Conservation (phyloP, 1,140 invertebrate genomes). For the Drosophila trapezifrons region DNA sequence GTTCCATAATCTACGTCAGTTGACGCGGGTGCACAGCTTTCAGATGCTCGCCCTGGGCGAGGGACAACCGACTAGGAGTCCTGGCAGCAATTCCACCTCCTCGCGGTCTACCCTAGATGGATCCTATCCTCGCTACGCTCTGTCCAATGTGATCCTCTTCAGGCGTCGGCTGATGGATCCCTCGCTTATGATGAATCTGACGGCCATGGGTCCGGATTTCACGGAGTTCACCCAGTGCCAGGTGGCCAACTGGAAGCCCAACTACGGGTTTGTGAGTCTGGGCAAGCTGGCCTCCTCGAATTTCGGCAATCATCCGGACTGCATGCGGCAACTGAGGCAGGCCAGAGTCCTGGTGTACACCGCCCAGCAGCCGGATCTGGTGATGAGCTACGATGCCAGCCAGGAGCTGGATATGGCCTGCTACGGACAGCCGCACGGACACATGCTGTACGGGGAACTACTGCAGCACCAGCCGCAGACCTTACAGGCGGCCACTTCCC, state of each 20-base stretch:
- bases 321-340: conserved; percentile 67
- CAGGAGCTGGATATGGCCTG: conserved; percentile 70
- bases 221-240: conserved; percentile 79
- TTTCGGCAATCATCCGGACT: conserved; percentile 66
- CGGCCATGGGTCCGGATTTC: conserved; percentile 80
- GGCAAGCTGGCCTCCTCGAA: conserved; percentile 50
- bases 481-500: conserved; percentile 67
- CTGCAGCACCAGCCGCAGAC: conserved; percentile 69
- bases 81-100: conserved; percentile 54
- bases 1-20: conserved; percentile 58
- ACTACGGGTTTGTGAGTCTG: conserved; percentile 71
- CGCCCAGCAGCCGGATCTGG: conserved; percentile 69
- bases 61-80: conserved; percentile 42
- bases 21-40: conserved; percentile 58
- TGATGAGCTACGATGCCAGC: conserved; percentile 71
- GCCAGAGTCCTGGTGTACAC: conserved; percentile 65
- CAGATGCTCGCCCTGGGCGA: conserved; percentile 75
- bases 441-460: conserved; percentile 77
- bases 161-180: conserved; percentile 55
- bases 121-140: conserved; percentile 45
- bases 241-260: conserved; percentile 78
- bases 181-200: conserved; percentile 65
- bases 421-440: conserved; percentile 67
- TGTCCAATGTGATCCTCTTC: conserved; percentile 77
- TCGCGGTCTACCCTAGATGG: conserved; percentile 67